Base-by-base conservation (phyloP, 2,888 invertebrate species). In the Crocallis elinguaria region DNA sequence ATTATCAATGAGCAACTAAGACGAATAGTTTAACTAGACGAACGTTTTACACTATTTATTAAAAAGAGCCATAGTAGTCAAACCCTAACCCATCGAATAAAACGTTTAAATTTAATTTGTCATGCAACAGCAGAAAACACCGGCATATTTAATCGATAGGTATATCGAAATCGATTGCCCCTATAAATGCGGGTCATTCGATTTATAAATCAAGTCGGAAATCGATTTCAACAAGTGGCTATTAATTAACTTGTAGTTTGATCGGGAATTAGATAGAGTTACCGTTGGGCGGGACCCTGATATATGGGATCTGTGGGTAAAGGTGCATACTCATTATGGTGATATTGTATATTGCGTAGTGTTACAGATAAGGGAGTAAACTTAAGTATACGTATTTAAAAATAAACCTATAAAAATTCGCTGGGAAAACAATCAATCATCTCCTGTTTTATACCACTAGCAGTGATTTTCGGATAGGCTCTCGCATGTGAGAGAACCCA, bases 241-340 rank as follows among this genome's bases (percentile, higher is more conserved):
- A 91, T 91, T 90, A 90, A 91, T 91, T 88, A 90, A 89, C 86
- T 84, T 89, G 89, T 90, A 86, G 88, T 87, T 85, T 86, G 89
- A 89, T 89, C 86, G 80, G 86, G 87, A 88, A 88, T 87, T 85
- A 85, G 88, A 90, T 89, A 86, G 75, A 77, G 79, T 77, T 81
- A 75, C 77, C 52, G 80, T 74, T 77, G 87, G 88, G 86, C 87
- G 87, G 79, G 60, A 59, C 62, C 63, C 75, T 84, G 83, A 88
- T 84, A 79, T 83, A 86, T 83, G 79, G 77, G 65, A 59, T 62
- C 60, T 72, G 60, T 43, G 43, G 69, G 68, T 74, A 71, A 74
- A 69, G 63, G 43, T 9, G 9, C 0, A n/a, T 39, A 32, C 17
- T 13, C 42, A 54, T 33, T 54, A 7, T n/a, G 27, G n/a, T 3